Base-by-base conservation (phyloP, 2,888 invertebrate species). In the Carterocephalus palaemon region DNA sequence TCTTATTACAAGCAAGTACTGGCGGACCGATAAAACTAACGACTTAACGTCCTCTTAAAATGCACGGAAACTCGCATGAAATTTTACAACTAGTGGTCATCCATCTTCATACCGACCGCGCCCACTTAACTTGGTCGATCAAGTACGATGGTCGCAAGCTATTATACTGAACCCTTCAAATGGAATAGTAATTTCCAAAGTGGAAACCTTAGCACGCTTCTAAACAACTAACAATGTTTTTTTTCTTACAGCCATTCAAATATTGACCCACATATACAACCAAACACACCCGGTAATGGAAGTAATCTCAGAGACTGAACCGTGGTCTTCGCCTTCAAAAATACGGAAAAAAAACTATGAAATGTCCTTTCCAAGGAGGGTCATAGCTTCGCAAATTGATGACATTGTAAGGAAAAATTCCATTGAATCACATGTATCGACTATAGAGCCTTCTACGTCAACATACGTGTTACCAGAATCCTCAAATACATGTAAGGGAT, bases 251-350 rank as follows among this genome's bases (percentile, higher is more conserved):
- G 92, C 91, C 0, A 80, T 91, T 19, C 88, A 90, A 72, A 74
- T 92, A 33, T 67, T 92, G 28, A 90, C 91, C 43, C 89, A 91
- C 56, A 81, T 92, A 20, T 92, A 92, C 63, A 90, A 91, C 54
- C 88, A 90, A 64, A 92, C 91, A 0, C 92, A 92, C 83, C 92
- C 92, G 8, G 58, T 88, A 8, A 67, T 91, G 15, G 75, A 82
- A 49, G 12, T 31, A 2, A 49, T 61, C 5, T 56, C 52, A 23
- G 52, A 60, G 9, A 52, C 56, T 0, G 70, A 75, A 8, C 61
- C 67, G 3, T 49, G 62, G 20, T 60, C 66, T n/a, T 70, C 79
- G 2, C 67, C 78, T 45, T 67, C 75, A 2, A 81, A 81, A 45
- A 81, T 64, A 51, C 57, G 47, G n/a, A 75, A 70, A 52, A 52